Percentiles rank a stretch among this genome's conserved stretches.
These are phyloP conservation scores for Eupithecia subfuscata DNA, from an alignment of 2,888 invertebrate species.

Conservation along the genomic window DNA sequence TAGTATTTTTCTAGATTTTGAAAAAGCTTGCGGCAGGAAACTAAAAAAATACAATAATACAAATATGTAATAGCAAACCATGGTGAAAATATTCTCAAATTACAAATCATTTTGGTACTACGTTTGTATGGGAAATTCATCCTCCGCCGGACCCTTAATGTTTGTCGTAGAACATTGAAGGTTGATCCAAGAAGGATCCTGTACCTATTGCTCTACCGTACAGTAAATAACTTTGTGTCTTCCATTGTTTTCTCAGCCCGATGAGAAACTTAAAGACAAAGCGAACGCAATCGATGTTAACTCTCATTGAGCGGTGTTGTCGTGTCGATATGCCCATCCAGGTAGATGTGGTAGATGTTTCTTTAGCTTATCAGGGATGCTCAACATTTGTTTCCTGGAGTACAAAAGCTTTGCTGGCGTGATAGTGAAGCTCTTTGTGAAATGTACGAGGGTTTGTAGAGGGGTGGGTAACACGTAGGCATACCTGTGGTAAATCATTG, in stretches of 20 bases:
- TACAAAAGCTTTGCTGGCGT: not conserved
- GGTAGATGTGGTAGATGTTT: slow-evolving; percentile 53
- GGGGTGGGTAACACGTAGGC: not conserved
- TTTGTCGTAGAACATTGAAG: too few species aligned
- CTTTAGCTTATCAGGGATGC: slow-evolving; percentile 30
- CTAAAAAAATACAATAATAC: too few species aligned
- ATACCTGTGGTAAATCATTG: not conserved
- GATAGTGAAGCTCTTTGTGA: not conserved
- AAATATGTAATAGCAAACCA: too few species aligned
- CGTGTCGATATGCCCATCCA: slow-evolving; percentile 36
- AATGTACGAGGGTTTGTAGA: not conserved
- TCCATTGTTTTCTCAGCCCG: not conserved
- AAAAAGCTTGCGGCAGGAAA: too few species aligned
- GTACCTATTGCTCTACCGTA: not conserved
- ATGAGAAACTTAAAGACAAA: slow-evolving; percentile 22
- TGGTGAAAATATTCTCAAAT: too few species aligned
- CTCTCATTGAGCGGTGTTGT: slow-evolving; percentile 31
- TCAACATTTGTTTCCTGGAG: not conserved
- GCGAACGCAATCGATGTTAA: slow-evolving; percentile 17
- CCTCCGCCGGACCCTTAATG: too few species aligned
- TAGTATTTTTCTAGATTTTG: too few species aligned
- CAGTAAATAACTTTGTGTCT: not conserved
- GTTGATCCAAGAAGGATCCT: not conserved
- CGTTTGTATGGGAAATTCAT: too few species aligned
- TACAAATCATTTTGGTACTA: too few species aligned